Evolutionary conservation across 1,140 invertebrate species (phyloP), one percentile per base, ranked within the genome.

Genomic region (Orius laevigatus): DNA sequence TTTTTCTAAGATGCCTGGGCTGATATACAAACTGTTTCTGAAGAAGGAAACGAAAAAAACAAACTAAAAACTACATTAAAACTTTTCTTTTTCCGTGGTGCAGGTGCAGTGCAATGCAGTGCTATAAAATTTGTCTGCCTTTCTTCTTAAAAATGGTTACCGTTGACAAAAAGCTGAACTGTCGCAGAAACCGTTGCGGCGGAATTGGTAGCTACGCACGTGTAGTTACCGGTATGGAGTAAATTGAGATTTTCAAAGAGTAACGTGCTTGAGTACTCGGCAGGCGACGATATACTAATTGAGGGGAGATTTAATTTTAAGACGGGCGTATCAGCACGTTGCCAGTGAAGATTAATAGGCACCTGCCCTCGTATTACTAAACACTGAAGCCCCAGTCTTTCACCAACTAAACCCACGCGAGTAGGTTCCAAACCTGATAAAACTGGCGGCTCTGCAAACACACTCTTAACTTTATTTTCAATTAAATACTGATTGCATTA

Each of bases 221-320:
- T 80, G 64, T 82, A 83, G 58, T 75, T 78, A 56, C 78, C 79
- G 58, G 73, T 71, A 66, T 80, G 76, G 55, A 66, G 66, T 51
- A 73, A 70, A 56, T 68, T 70, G 51, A 79, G 73, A 34, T 20
- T 45, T 62, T 65, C 69, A 63, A 76, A 73, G 62, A 71, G 73
- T 59, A 76, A 67, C 55, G 70, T 69, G 63, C 71, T 74, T 57
- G 71, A 72, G 66, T 73, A 75, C 61, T 74, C 69, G 19, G 38
- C 52, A 18, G 48, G 43, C 31, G 43, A 38, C 4, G 49, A 46
- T 9, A 42, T 12, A 11, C 39, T 45, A 20, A 54, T 14, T 9
- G 51, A 34, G 19, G 49, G 46, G 11, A 55, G 48, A 20, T 51
- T 47, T 11, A 42, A 14, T n/a, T 40, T 34, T n/a, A 42, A 33